These are phyloP conservation scores for Drosophila gaucha DNA, from an alignment of 2,888 invertebrate species.

Conservation along the genomic window DNA sequence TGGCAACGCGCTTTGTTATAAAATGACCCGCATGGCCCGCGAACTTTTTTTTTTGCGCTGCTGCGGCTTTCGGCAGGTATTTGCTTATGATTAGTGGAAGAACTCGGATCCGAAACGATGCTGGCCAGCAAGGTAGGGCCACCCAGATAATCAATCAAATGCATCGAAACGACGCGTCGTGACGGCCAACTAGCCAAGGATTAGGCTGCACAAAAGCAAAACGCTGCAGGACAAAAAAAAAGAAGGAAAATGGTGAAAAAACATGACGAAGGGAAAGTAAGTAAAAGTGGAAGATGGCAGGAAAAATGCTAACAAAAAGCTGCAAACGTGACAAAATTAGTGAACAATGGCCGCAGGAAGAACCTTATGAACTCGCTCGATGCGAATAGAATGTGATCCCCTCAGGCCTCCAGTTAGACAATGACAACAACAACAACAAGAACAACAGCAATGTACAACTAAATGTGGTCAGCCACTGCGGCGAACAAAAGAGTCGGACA, in stretches of 20 bases:
- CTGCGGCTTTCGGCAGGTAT: slow-evolving; percentile 42
- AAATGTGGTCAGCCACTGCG: slow-evolving; percentile 76
- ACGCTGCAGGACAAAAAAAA: slow-evolving; percentile 12
- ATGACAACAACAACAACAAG: slow-evolving; percentile 34
- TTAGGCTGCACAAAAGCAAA: slow-evolving; percentile 10
- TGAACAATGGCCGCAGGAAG: slow-evolving; percentile 72
- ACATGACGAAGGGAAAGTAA: slow-evolving; percentile 26
- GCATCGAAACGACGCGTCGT: slow-evolving; percentile 21
- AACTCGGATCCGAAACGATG: neutral
- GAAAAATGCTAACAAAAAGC: slow-evolving; percentile 65
- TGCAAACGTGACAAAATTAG: slow-evolving; percentile 81
- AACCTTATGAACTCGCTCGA: slow-evolving; percentile 73
- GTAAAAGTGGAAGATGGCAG: slow-evolving; percentile 61
- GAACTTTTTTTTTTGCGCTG: slow-evolving; percentile 20
- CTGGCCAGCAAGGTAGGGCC: slow-evolving; percentile 7
- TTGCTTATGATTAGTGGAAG: slow-evolving; percentile 62
- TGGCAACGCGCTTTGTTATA: slow-evolving; percentile 30
- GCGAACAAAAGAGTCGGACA: slow-evolving; percentile 72
- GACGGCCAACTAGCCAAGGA: slow-evolving; percentile 22
- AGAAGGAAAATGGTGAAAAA: slow-evolving; percentile 7
- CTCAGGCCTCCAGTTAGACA: slow-evolving; percentile 57
- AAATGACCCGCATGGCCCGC: slow-evolving; percentile 39
- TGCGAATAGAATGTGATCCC: slow-evolving; percentile 61
- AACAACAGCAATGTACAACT: slow-evolving; percentile 45
- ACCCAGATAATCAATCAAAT: slow-evolving; percentile 49